Percentiles rank a stretch among this genome's conserved stretches.
These are phyloP conservation scores for Allobates femoralis DNA, from an alignment of 2,797 vertebrate species.

Conservation along the genomic window DNA sequence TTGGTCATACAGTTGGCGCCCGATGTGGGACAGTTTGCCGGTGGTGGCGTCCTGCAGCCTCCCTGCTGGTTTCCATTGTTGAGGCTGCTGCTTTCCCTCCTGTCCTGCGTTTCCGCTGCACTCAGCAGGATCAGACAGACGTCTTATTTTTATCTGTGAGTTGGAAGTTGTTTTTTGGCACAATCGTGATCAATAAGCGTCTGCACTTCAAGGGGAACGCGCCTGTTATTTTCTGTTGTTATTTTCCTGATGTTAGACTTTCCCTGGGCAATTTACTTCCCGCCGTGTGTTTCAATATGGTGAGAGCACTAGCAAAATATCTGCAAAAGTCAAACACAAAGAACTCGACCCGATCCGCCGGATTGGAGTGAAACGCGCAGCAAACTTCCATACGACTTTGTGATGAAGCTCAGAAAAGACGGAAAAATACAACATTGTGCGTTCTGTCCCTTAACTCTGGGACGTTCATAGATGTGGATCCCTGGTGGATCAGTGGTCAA, in stretches of 20 bases:
- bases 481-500: not conserved
- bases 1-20: too few species aligned
- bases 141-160: not conserved
- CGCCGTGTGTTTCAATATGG: not conserved
- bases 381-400: not conserved
- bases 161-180: not conserved
- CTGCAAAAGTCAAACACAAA: not conserved
- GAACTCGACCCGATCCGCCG: not conserved
- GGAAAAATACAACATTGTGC: not conserved
- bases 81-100: too few species aligned
- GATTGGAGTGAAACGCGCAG: not conserved
- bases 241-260: slow-evolving; percentile 11
- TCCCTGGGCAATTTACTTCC: slow-evolving; percentile 24
- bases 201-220: not conserved
- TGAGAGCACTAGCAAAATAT: not conserved
- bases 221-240: slow-evolving; percentile 6
- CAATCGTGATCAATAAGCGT: slow-evolving; percentile 4
- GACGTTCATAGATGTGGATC: not conserved
- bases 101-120: not conserved
- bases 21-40: too few species aligned
- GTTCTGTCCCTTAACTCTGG: not conserved
- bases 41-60: too few species aligned
- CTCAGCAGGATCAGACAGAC: not conserved
- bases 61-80: not conserved
- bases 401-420: not conserved